Conservation (phyloP, 2,113 vertebrate species). For the Equus przewalskii region DNA sequence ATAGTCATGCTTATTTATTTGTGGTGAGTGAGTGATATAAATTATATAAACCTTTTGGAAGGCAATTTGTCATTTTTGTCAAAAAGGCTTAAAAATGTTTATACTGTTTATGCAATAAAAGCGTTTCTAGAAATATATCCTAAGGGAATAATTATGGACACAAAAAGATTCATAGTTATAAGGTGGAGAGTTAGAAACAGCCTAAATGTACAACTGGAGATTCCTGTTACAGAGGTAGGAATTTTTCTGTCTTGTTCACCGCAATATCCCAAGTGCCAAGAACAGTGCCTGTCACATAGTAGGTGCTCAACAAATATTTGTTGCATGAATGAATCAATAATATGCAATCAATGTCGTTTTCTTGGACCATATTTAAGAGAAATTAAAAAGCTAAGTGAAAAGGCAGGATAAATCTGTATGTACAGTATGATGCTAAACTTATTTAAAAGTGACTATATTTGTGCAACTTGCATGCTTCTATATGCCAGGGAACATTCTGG, state of each 20-base stretch:
- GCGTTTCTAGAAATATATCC: background rate
- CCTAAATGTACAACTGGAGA: background rate
- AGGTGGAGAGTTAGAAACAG: background rate
- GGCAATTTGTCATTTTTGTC: slow-evolving; percentile 50
- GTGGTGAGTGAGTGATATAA: background rate
- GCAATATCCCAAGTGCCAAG: background rate
- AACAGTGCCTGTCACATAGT: background rate
- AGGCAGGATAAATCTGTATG: background rate
- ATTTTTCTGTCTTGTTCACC: background rate
- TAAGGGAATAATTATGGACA: slow-evolving; percentile 29
- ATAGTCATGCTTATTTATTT: background rate
- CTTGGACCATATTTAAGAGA: slow-evolving; percentile 34
- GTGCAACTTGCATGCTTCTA: background rate
- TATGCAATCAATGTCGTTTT: background rate
- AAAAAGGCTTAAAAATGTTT: slow-evolving; percentile 2
- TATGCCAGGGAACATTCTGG: background rate
- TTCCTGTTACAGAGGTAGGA: background rate
- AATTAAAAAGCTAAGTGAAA: slow-evolving; percentile 9
- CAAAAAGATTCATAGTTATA: background rate
- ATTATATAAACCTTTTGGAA: slow-evolving; percentile 16
- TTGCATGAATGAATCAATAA: background rate
- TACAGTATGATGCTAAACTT: background rate
- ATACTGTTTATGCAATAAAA: background rate
- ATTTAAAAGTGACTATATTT: background rate
- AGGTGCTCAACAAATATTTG: background rate